phyloP scores from a whole-genome alignment of 2,797 vertebrate genomes.

The Eremophila alpestris region DNA sequence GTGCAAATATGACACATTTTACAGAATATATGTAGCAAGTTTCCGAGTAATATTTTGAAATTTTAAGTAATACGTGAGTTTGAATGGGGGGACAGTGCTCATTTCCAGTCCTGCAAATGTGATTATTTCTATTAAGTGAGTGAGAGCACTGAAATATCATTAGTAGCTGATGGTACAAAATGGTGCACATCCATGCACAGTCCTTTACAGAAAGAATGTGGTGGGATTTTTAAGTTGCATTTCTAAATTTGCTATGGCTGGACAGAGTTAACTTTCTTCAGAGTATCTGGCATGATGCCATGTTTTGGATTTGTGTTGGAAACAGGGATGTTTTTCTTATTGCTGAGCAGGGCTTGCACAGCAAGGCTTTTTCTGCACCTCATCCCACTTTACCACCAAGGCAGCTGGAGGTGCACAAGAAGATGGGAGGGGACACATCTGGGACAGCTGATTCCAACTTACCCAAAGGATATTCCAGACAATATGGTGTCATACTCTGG shows the following conservation, averaged over 20 bases:
- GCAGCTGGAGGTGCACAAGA: not conserved
- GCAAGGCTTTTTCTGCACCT: not conserved
- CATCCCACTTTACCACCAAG: not conserved
- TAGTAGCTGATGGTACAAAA: not conserved
- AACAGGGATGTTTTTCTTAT: not conserved
- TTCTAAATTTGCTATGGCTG: conserved; percentile 9
- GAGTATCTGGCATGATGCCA: not conserved
- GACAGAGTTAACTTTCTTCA: not conserved
- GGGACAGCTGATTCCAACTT: not conserved
- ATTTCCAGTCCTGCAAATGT: conserved; percentile 8
- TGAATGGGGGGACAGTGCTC: not conserved
- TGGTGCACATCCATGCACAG: not conserved
- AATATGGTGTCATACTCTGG: not conserved
- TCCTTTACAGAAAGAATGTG: not conserved
- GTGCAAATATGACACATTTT: not conserved
- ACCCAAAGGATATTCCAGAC: not conserved
- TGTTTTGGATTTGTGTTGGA: not conserved
- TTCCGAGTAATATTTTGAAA: conserved; percentile 30
- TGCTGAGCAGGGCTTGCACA: not conserved
- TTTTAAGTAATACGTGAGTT: conserved; percentile 25
- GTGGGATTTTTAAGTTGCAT: not conserved
- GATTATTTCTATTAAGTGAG: conserved; percentile 23
- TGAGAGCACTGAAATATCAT: conserved; percentile 26
- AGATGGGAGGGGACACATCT: not conserved
- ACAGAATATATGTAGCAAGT: not conserved